phyloP scores from a whole-genome alignment of 2,888 invertebrate species.

The Chironomus tentans region DNA sequence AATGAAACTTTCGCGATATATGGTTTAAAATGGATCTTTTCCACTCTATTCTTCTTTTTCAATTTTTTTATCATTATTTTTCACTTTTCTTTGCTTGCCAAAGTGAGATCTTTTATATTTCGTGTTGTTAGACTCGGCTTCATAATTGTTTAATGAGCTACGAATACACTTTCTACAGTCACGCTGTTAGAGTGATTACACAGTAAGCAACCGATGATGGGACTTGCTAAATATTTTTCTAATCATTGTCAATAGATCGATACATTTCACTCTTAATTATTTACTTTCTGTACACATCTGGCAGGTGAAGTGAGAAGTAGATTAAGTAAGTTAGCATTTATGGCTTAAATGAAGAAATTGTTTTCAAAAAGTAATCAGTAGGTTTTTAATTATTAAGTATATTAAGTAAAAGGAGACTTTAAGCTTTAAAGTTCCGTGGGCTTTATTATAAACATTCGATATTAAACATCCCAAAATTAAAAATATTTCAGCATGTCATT shows the following conservation, averaged over 20 bases:
- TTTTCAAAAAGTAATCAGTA: too few species aligned
- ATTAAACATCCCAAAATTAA: too few species aligned
- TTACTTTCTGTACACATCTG: background rate
- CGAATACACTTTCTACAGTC: conserved; percentile 22
- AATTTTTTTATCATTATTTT: too few species aligned
- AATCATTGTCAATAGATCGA: background rate
- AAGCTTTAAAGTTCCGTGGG: too few species aligned
- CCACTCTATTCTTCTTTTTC: background rate
- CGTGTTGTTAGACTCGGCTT: background rate
- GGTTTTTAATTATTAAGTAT: too few species aligned
- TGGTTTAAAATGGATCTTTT: background rate
- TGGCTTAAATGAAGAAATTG: too few species aligned
- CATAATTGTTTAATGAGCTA: conserved; percentile 22
- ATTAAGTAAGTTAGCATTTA: too few species aligned
- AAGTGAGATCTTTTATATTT: background rate
- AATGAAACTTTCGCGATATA: background rate
- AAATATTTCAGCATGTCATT: too few species aligned
- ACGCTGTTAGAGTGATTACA: background rate
- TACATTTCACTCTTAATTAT: background rate
- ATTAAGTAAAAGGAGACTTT: too few species aligned
- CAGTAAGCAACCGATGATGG: background rate
- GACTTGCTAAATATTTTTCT: background rate
- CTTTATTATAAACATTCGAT: too few species aligned
- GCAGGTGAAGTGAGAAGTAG: too few species aligned
- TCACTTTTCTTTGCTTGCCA: too few species aligned